These are phyloP conservation scores for Taxidea taxus DNA, from an alignment of 2,113 vertebrate species.

Conservation along the genomic window DNA sequence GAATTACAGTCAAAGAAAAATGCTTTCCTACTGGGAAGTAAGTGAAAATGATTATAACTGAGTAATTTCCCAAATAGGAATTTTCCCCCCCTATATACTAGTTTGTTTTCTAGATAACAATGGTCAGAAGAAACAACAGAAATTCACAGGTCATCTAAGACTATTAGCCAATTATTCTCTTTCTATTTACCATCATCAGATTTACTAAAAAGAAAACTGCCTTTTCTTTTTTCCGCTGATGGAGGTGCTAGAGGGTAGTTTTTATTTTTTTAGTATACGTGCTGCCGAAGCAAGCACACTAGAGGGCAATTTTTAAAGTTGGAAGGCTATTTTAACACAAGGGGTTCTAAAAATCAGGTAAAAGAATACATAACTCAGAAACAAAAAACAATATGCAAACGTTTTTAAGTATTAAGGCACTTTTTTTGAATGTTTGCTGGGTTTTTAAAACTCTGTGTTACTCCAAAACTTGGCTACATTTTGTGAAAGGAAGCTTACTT, in stretches of 20 bases:
- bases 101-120: conserved; percentile 20
- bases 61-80: not conserved
- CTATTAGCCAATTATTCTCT: not conserved
- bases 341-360: not conserved
- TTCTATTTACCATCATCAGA: not conserved
- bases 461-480: conserved; percentile 12
- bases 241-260: not conserved
- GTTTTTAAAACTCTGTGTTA: not conserved
- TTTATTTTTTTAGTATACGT: not conserved
- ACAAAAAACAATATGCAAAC: not conserved
- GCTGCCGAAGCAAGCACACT: not conserved
- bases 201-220: not conserved
- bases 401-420: not conserved
- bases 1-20: not conserved
- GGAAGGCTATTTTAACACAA: not conserved
- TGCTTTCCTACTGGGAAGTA: not conserved
- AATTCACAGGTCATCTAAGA: not conserved
- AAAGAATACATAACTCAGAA: conserved; percentile 1
- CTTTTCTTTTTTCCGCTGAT: not conserved
- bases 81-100: not conserved
- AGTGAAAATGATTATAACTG: not conserved
- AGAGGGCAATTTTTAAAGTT: not conserved
- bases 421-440: not conserved
- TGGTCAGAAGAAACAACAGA: not conserved
- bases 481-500: not conserved